A percentile compares a stretch with the other conserved stretches of the same genome.
phyloP scores from a whole-genome alignment of 2,113 vertebrate genomes.

The Manacus vitellinus region DNA sequence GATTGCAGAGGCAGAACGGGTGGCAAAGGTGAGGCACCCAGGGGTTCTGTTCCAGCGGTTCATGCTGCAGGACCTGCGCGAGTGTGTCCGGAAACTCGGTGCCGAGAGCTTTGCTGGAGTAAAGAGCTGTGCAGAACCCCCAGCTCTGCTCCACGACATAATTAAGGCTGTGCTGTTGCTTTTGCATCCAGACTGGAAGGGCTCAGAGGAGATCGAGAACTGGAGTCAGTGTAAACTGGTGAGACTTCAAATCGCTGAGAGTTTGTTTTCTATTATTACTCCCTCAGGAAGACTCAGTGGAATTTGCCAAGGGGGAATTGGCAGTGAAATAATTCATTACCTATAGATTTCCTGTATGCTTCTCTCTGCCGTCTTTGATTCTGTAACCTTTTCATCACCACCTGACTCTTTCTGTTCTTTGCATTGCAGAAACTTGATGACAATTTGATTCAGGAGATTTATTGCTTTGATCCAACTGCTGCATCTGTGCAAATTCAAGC shows the following conservation, averaged over 20 bases:
- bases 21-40: conserved; percentile 8
- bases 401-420: conserved; percentile 9
- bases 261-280: neutral
- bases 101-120: conserved; percentile 43
- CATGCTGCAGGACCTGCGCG: conserved; percentile 77
- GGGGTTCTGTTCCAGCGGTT: conserved; percentile 73
- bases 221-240: conserved; percentile 76
- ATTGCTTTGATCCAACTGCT: conserved; percentile 76
- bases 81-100: conserved; percentile 48
- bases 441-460: conserved; percentile 69
- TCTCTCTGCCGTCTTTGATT: neutral
- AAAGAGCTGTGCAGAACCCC: neutral
- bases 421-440: conserved; percentile 72
- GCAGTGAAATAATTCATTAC: neutral
- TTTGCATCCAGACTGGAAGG: conserved; percentile 64
- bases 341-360: neutral
- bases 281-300: neutral
- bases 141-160: conserved; percentile 29
- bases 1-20: conserved; percentile 70
- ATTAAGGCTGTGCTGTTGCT: conserved; percentile 71
- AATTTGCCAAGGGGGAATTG: neutral
- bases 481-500: conserved; percentile 40
- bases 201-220: conserved; percentile 14
- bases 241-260: neutral
- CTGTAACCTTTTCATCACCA: neutral